Percentiles rank a stretch among this genome's conserved stretches.
Evolutionary conservation across 1,140 invertebrate genomes (phyloP).

Genomic region (Carposina sasakii): DNA sequence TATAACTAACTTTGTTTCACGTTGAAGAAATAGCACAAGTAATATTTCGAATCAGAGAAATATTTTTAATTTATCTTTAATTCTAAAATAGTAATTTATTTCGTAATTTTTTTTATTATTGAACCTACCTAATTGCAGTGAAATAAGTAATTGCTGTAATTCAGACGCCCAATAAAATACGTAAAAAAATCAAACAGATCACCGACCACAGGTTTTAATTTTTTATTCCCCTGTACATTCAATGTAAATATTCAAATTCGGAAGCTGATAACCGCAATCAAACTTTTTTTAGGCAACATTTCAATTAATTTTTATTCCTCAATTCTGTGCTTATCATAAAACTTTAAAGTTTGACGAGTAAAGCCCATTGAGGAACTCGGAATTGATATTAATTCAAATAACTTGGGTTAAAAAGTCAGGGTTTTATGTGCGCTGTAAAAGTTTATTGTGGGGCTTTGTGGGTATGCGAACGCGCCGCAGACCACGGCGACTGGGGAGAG

Average conservation of each 20-base stretch:
- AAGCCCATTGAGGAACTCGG: slow-evolving; percentile 70
- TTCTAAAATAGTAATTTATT: too few species aligned
- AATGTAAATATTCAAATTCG: slow-evolving; percentile 71
- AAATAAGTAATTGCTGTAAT: too few species aligned
- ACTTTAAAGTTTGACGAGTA: slow-evolving; percentile 70
- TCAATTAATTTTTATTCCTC: slow-evolving; percentile 72
- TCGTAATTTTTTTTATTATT: too few species aligned
- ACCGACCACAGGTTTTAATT: too few species aligned
- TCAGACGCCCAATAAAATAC: too few species aligned
- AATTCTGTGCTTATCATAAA: slow-evolving; percentile 66
- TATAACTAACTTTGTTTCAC: too few species aligned
- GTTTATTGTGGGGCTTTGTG: slow-evolving; percentile 69
- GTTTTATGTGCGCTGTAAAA: slow-evolving; percentile 70
- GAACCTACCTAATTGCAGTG: too few species aligned
- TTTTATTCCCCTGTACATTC: too few species aligned
- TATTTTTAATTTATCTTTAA: too few species aligned
- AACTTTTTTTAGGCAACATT: slow-evolving; percentile 64
- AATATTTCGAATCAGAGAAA: too few species aligned
- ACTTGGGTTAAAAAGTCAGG: slow-evolving; percentile 71
- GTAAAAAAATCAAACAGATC: too few species aligned
- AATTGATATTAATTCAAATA: slow-evolving; percentile 73
- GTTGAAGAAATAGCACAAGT: too few species aligned
- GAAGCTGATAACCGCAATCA: slow-evolving; percentile 69
- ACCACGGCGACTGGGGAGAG: slow-evolving; percentile 31
- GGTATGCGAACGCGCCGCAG: slow-evolving; percentile 62